Conservation (phyloP, 2,888 invertebrate species). For the Drosophila longiperda region DNA sequence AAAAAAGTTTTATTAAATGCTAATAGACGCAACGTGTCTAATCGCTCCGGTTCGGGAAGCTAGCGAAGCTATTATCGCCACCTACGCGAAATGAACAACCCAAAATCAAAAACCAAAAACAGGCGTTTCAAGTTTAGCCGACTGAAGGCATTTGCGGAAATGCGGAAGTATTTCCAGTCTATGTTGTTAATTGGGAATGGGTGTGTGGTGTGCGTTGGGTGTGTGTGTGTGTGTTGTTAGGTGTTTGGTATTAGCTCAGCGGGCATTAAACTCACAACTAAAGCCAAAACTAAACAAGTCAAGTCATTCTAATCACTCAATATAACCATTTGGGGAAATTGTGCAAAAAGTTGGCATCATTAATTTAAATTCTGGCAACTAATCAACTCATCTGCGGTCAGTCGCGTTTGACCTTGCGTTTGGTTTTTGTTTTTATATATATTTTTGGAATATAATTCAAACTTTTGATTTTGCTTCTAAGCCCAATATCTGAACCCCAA, state of each 20-base stretch:
- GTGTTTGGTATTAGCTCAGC: slow-evolving; percentile 21
- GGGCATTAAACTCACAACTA: slow-evolving; percentile 71
- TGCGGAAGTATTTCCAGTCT: slow-evolving; percentile 56
- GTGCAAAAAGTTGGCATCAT: slow-evolving; percentile 59
- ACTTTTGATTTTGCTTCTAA: slow-evolving; percentile 62
- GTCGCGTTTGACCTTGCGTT: slow-evolving; percentile 70
- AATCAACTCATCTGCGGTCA: slow-evolving; percentile 57
- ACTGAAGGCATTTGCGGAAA: slow-evolving; percentile 52
- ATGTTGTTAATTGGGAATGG: slow-evolving; percentile 6
- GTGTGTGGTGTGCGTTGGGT: slow-evolving; percentile 2
- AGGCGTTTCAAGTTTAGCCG: slow-evolving; percentile 69
- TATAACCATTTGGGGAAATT: slow-evolving; percentile 56
- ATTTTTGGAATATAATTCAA: slow-evolving; percentile 45
- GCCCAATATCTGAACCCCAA: neutral
- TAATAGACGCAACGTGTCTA: slow-evolving; percentile 55
- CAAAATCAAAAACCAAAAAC: slow-evolving; percentile 27
- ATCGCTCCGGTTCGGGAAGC: slow-evolving; percentile 39
- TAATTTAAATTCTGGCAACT: slow-evolving; percentile 48
- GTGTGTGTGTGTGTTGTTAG: slow-evolving; percentile 2
- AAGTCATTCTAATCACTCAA: slow-evolving; percentile 16
- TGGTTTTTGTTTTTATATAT: slow-evolving; percentile 40
- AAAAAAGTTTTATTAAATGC: slow-evolving; percentile 48
- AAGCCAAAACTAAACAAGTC: slow-evolving; percentile 10
- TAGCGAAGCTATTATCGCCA: slow-evolving; percentile 53
- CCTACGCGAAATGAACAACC: slow-evolving; percentile 41